Conservation (phyloP, 1,140 invertebrate genomes). For the Arctopsyche grandis region DNA sequence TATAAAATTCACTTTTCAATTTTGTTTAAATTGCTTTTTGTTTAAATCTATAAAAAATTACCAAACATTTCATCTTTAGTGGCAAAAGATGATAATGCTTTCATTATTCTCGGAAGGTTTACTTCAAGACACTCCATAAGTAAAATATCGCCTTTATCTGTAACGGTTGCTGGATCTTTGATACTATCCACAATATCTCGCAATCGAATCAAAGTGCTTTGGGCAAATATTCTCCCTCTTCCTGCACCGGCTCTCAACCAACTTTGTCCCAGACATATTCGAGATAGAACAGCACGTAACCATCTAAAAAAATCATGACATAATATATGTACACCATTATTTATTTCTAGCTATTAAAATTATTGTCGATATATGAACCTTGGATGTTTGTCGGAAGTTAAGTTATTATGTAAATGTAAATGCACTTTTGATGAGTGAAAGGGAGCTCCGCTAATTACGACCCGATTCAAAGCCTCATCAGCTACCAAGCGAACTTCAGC, state of each 20-base stretch:
- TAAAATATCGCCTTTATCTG: slow-evolving; percentile 57
- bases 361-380: slow-evolving; percentile 59
- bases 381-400: slow-evolving; percentile 62
- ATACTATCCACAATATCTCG: slow-evolving; percentile 59
- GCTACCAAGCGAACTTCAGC: slow-evolving; percentile 64
- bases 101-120: slow-evolving; percentile 62
- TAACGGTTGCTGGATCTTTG: slow-evolving; percentile 35
- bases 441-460: slow-evolving; percentile 62
- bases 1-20: slow-evolving; percentile 5
- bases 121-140: slow-evolving; percentile 63
- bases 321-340: slow-evolving; percentile 21
- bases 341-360: too few species aligned
- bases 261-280: slow-evolving; percentile 62
- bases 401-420: slow-evolving; percentile 62
- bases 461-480: slow-evolving; percentile 64
- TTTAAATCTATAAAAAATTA: too few species aligned
- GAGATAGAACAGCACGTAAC: slow-evolving; percentile 62
- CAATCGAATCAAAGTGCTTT: slow-evolving; percentile 62
- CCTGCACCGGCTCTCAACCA: slow-evolving; percentile 64
- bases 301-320: slow-evolving; percentile 57
- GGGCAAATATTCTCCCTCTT: slow-evolving; percentile 63
- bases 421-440: slow-evolving; percentile 64
- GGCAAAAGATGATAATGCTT: slow-evolving; percentile 62
- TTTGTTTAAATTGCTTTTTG: neutral
- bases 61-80: slow-evolving; percentile 65